Percentiles rank a stretch among this genome's conserved stretches.
Conservation (phyloP, 2,888 invertebrate species). For the Melanargia galathea region DNA sequence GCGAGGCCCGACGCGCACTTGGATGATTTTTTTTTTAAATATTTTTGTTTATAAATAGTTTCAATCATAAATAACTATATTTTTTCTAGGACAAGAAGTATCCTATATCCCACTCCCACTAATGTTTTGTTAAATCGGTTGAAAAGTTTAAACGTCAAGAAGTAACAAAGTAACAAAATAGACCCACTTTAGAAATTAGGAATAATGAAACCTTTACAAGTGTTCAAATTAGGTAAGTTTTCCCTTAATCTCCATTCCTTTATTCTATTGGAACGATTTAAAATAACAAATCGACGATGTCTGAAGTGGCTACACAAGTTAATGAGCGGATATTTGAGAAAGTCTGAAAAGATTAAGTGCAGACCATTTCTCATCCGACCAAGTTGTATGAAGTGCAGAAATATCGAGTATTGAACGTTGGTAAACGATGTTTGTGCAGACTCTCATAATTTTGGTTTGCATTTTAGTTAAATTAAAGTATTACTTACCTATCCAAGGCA, state of each 20-base stretch:
- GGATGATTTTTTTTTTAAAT: too few species aligned
- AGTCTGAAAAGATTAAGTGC: constrained; percentile 76
- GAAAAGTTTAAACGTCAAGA: too few species aligned
- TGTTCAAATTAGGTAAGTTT: constrained; percentile 51
- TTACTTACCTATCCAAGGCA: not conserved
- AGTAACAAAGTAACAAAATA: too few species aligned
- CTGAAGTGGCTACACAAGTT: constrained; percentile 76
- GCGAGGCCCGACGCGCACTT: too few species aligned
- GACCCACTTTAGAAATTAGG: too few species aligned
- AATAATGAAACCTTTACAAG: constrained; percentile 39
- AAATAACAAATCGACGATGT: constrained; percentile 75
- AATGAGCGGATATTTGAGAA: constrained; percentile 77
- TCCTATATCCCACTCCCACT: too few species aligned
- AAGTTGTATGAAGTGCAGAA: constrained; percentile 55
- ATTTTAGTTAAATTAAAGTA: constrained; percentile 18
- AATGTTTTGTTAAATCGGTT: too few species aligned
- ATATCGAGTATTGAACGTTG: constrained; percentile 47
- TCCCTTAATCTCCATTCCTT: constrained; percentile 61
- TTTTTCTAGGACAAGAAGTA: too few species aligned
- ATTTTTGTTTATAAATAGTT: too few species aligned
- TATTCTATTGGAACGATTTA: constrained; percentile 71
- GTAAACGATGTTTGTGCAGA: constrained; percentile 39
- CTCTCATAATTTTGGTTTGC: constrained; percentile 24
- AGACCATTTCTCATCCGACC: constrained; percentile 66
- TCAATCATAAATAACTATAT: too few species aligned